Evolutionary conservation across 2,888 invertebrate genomes (phyloP), one percentile per base, ranked within the genome.

Genomic region (Macrophya annulata): DNA sequence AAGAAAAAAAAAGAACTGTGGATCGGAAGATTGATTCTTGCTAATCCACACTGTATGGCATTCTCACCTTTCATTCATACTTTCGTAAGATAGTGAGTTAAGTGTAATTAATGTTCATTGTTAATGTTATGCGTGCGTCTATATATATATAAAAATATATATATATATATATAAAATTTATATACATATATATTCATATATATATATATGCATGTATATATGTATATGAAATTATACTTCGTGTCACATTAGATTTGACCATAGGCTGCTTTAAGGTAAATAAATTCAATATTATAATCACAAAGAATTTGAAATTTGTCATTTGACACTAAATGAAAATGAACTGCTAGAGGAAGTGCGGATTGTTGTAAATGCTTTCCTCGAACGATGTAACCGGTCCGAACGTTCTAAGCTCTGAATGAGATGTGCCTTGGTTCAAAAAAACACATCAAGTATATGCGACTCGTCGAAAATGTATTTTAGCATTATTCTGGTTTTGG

Each of bases 91-190:
- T 89, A 88, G 88, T 87, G 88, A 88, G 87, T 85, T 89, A 91
- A 90, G 86, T 91, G 90, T 92, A 92, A 91, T 90, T 89, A 90
- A 90, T 92, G 90, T 92, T 91, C 91, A 92, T 90, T 90, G 81
- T 85, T 83, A 65, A 85, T 82, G 79, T 81, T 79, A 82, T 55
- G 65, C 62, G 71, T 84, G 48, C 68, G 71, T 76, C 82, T 85
- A 51, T 65, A 86, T 87, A 88, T 86, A 84, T 82, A 86, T 84
- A 72, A 79, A 84, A 87, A 87, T 85, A 84, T 89, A 85, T 89
- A 85, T 86, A 85, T 87, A 86, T 85, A 85, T 82, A 79, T 37
- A 81, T 85, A 65, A 86, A 87, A 86, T 89, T 74, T 85, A 77
- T 76, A 84, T 85, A 51, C 62, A 86, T 87, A 88, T 86, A 84